Percentiles rank a stretch among this genome's conserved stretches.
phyloP scores from a whole-genome alignment of 2,888 invertebrate genomes.

The Luperina nickerlii region DNA sequence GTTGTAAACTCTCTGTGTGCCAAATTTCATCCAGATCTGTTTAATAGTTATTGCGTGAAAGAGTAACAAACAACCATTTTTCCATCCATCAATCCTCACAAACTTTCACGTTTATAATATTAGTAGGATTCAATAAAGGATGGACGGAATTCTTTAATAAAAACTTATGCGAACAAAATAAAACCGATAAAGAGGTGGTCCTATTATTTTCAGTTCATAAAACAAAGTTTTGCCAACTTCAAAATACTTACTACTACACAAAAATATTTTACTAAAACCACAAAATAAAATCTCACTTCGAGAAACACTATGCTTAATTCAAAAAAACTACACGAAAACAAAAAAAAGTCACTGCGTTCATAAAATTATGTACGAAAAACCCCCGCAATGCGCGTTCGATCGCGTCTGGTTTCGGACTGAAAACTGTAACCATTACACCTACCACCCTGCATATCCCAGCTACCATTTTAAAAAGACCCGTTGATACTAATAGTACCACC shows the following conservation, averaged over 20 bases:
- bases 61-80: no score
- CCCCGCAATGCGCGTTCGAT: constrained; percentile 73
- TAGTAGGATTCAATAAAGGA: constrained; percentile 3
- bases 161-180: constrained; percentile 48
- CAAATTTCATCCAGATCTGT: no score
- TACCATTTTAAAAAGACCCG: constrained; percentile 61
- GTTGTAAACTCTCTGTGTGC: no score
- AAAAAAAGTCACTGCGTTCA: background rate
- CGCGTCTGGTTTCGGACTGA: constrained; percentile 75
- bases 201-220: background rate
- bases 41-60: no score
- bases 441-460: constrained; percentile 60
- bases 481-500: background rate
- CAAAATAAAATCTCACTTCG: background rate
- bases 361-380: constrained; percentile 26
- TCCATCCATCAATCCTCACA: no score
- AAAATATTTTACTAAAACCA: background rate
- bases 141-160: constrained; percentile 35
- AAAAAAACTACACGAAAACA: background rate
- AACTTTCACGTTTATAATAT: no score
- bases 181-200: constrained; percentile 29
- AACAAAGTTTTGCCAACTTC: constrained; percentile 22
- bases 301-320: background rate
- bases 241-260: constrained; percentile 17
- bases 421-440: constrained; percentile 72